Base-by-base conservation (phyloP, 2,888 invertebrate species). In the Epinotia brunnichana region DNA sequence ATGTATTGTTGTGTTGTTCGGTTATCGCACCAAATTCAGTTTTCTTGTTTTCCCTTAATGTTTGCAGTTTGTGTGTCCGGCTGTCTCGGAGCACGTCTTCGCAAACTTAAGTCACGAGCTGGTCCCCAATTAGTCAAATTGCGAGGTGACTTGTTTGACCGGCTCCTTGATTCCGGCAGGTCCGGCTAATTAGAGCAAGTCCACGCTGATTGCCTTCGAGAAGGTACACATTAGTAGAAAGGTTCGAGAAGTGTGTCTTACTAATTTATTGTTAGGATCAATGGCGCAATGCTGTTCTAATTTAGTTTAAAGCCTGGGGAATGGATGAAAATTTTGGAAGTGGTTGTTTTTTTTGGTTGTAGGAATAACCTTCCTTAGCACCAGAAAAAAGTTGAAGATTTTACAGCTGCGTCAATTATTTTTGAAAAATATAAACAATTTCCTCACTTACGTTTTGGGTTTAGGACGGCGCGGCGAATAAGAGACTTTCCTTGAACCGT, bases 81-180 rank as follows among this genome's bases (percentile, higher is more conserved):
- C 66, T 59, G 29, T 59, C 41, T 39, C 17, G 19, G 39, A 17
- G 21, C 35, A 44, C 61, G 48, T 29, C 69, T 64, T 64, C 21
- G 51, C 51, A 39, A 64, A 64, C 53, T 71, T 57, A 51, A 70
- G 61, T 67, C 70, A 57, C 35, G 62, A 74, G 39, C 62, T 62
- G 35, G 10, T 51, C 61, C 56, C 63, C 76, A 76, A 77, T 77
- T 76, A 77, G 74, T 74, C 75, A 77, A 77, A 77, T 75, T 76
- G 76, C 63, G 69, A 67, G 70, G 75, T 60, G 63, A 63, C 70
- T 70, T 70, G 70, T 64, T 71, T 71, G 66, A 54, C 66, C 29
- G 61, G 85, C 83, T 85, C 86, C 85, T 85, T 84, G 84, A 86
- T 83, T 86, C 78, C 68, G 70, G 76, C 75, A 59, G 64, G 64